phyloP scores from a whole-genome alignment of 1,140 invertebrate genomes.

The Drosophila novamexicana region DNA sequence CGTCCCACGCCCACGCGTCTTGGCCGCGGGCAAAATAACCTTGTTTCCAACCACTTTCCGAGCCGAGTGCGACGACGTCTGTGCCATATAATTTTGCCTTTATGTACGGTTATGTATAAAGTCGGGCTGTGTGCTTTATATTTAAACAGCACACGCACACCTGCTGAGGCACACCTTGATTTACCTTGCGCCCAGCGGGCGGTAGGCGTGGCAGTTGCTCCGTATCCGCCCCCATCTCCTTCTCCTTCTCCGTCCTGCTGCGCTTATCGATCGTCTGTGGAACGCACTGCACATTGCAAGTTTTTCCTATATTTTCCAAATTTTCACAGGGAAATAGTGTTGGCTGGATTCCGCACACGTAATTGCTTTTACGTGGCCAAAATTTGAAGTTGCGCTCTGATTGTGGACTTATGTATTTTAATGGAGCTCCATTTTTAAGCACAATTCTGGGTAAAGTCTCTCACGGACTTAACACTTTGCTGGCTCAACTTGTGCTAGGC shows the following conservation, averaged over 20 bases:
- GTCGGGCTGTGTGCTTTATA: constrained; percentile 45
- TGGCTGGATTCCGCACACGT: constrained; percentile 45
- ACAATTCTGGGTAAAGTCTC: not conserved
- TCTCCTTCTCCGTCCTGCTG: constrained; percentile 24
- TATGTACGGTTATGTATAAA: constrained; percentile 36
- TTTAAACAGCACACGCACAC: constrained; percentile 47
- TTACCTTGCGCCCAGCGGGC: constrained; percentile 44
- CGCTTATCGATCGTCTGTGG: constrained; percentile 62
- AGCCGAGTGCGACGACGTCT: constrained; percentile 55
- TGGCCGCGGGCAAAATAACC: constrained; percentile 56
- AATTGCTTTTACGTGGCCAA: constrained; percentile 64
- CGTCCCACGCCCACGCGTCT: constrained; percentile 16
- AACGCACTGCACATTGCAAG: not conserved
- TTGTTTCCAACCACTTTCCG: constrained; percentile 75
- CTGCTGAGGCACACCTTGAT: constrained; percentile 68
- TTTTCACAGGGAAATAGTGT: constrained; percentile 48
- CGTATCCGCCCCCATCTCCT: not conserved
- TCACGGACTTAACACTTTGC: not conserved
- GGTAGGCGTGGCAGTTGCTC: constrained; percentile 15
- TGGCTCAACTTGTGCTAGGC: not conserved
- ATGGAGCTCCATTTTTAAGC: not conserved
- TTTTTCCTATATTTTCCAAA: constrained; percentile 1
- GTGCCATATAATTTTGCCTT: constrained; percentile 63
- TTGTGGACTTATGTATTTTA: constrained; percentile 20
- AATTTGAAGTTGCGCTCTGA: constrained; percentile 49